A percentile compares a stretch with the other conserved stretches of the same genome.
phyloP scores from a whole-genome alignment of 2,113 vertebrate genomes.

The Echinops telfairi region DNA sequence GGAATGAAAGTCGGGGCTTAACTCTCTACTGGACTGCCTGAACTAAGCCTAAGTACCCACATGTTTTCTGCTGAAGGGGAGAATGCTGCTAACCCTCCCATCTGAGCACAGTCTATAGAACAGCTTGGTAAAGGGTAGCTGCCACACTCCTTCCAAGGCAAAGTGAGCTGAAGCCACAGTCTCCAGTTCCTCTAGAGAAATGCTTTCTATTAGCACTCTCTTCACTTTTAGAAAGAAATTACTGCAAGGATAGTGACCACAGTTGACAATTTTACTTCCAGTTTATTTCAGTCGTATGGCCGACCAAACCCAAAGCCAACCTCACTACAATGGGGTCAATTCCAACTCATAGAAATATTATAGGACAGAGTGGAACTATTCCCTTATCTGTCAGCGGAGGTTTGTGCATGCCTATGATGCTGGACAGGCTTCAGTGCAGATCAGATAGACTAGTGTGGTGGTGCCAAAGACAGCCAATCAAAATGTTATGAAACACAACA shows the following conservation, averaged over 20 bases:
- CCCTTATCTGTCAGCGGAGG: neutral
- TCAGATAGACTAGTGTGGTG: neutral
- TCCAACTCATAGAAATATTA: no score
- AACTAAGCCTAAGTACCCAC: neutral
- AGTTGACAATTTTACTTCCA: neutral
- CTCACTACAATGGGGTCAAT: no score
- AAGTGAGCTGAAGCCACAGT: neutral
- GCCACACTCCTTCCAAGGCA: neutral
- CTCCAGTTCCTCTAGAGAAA: neutral
- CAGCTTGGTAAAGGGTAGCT: neutral
- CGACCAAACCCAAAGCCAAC: neutral
- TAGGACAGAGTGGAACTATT: no score
- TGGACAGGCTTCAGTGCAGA: no score
- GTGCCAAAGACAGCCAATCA: neutral
- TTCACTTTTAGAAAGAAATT: neutral
- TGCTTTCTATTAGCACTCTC: neutral
- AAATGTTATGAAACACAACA: neutral
- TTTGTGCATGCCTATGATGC: neutral
- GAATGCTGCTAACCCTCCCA: no score
- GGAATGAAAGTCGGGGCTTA: neutral
- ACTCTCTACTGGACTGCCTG: neutral
- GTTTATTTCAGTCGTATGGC: neutral
- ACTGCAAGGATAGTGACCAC: conserved; percentile 1
- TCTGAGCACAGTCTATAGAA: neutral
- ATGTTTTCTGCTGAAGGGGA: neutral